Base-by-base conservation (phyloP, 1,140 invertebrate species). In the Conus ventricosus region DNA sequence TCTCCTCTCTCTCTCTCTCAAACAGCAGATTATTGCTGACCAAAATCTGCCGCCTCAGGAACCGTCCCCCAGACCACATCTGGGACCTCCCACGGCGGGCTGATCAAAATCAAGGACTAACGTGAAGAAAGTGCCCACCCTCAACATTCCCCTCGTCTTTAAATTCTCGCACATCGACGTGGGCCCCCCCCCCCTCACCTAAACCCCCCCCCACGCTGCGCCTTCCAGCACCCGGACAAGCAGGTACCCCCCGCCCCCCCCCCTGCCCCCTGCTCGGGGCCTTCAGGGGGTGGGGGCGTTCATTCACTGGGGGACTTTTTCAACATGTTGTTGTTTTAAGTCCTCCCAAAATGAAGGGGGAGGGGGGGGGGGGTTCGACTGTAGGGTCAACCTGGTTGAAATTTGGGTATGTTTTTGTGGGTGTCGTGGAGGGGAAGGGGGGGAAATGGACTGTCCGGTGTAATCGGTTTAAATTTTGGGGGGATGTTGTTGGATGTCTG, bases 121-220 rank as follows among this genome's bases (percentile, higher is more conserved):
- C 75, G 96, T 98, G 90, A 96, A 97, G 91, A 96, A 97, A 88
- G 97, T 97, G 0, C 96, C 96, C 20, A 96, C 96, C 0, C 94
- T 98, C 85, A 97, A 97, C 96, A 97, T 97, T 98, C 93, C 98
- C 98, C 4, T 97, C 25, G 97, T 98, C 87, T 97, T 97, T 92
- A 96, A 97, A 92, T 97, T 98, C 85, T 94, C 95, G 90, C 93
- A 95, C 60, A 94, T 96, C 27, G 93, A 95, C 90, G 93, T 93
- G 92, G 97, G 96, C 15, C 95, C 95, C 89, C 95, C 98, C 80
- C 98, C 97, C 0, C 98, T n/a, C n/a, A n/a, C n/a, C n/a, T n/a
- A n/a, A n/a, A 98, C 95, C 97, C 97, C 27, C 98, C 98, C 93
- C 98, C 98, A 91, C 98, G 98, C 95, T 98, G 98, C 94, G 97